Conservation (phyloP, 1,140 invertebrate species). For the Triops longicaudatus region DNA sequence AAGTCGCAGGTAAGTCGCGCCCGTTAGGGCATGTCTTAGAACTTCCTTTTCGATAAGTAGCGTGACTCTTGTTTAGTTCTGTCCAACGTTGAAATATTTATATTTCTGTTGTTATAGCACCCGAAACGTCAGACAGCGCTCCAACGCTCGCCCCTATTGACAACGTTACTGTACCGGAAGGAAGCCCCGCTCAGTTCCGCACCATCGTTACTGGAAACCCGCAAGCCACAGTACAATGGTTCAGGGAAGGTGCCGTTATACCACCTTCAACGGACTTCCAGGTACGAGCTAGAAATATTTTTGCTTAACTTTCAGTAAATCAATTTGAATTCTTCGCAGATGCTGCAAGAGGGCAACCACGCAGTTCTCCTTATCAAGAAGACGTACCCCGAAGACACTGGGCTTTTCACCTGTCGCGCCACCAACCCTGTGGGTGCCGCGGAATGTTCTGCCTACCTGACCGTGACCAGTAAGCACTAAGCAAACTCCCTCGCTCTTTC, state of each 20-base stretch:
- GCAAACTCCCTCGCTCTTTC: conserved; percentile 14
- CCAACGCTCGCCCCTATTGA: conserved; percentile 68
- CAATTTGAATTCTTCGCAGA: conserved; percentile 47
- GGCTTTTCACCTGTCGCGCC: conserved; percentile 81
- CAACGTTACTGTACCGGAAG: conserved; percentile 73
- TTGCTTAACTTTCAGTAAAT: conserved; percentile 19
- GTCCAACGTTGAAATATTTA: conserved; percentile 12
- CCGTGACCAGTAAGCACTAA: conserved; percentile 96
- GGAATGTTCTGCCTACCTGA: conserved; percentile 83
- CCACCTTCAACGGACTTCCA: conserved; percentile 85
- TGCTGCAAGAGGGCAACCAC: conserved; percentile 82
- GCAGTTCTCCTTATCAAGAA: conserved; percentile 81
- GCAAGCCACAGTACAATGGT: conserved; percentile 78
- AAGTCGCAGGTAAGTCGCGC: conserved; percentile 52
- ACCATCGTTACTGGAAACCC: conserved; percentile 70
- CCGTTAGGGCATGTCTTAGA: not conserved
- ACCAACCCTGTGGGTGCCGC: conserved; percentile 83
- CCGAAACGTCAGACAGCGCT: conserved; percentile 64
- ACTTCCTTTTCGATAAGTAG: not conserved
- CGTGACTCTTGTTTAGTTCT: not conserved
- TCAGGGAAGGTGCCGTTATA: conserved; percentile 77
- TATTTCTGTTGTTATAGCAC: conserved; percentile 44
- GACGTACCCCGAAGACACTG: conserved; percentile 88
- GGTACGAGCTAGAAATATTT: conserved; percentile 46
- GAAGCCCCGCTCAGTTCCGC: conserved; percentile 77